Evolutionary conservation across 1,140 invertebrate species (phyloP).

Genomic region (Drosophila azteca): DNA sequence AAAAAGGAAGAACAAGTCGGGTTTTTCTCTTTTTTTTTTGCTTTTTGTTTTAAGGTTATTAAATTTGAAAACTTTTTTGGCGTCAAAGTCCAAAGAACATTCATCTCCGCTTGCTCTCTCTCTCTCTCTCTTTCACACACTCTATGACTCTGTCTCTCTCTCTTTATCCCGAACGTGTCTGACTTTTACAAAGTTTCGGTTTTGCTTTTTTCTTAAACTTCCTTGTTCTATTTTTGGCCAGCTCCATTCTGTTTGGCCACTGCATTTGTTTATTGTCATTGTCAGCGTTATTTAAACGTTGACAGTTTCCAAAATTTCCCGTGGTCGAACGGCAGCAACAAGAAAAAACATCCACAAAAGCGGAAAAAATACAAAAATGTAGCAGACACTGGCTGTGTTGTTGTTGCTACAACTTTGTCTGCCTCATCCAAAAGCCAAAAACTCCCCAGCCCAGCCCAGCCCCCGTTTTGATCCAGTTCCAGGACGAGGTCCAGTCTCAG

Average conservation of each 20-base stretch:
- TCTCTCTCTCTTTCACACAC: not conserved
- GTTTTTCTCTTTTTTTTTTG: conserved; percentile 1
- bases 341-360: conserved; percentile 2
- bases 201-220: conserved; percentile 48
- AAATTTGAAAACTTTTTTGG: conserved; percentile 78
- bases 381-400: conserved; percentile 25
- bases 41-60: conserved; percentile 75
- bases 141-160: not conserved
- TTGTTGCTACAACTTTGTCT: conserved; percentile 59
- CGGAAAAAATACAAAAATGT: conserved; percentile 39
- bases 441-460: conserved; percentile 24
- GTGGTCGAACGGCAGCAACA: conserved; percentile 13
- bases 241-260: conserved; percentile 38
- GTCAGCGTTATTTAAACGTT: conserved; percentile 80
- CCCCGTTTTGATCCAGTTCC: conserved; percentile 38
- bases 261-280: conserved; percentile 81
- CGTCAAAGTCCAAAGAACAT: conserved; percentile 59
- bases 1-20: not conserved
- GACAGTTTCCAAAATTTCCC: conserved; percentile 63
- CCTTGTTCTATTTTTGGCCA: conserved; percentile 17
- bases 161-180: conserved; percentile 30
- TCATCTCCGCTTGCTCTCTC: conserved; percentile 12
- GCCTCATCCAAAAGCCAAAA: conserved; percentile 24
- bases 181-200: conserved; percentile 64
- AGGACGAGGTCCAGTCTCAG: conserved; percentile 32